phyloP scores from a whole-genome alignment of 92 coral and sea anemone species.

The Blastomussa wellsi region DNA sequence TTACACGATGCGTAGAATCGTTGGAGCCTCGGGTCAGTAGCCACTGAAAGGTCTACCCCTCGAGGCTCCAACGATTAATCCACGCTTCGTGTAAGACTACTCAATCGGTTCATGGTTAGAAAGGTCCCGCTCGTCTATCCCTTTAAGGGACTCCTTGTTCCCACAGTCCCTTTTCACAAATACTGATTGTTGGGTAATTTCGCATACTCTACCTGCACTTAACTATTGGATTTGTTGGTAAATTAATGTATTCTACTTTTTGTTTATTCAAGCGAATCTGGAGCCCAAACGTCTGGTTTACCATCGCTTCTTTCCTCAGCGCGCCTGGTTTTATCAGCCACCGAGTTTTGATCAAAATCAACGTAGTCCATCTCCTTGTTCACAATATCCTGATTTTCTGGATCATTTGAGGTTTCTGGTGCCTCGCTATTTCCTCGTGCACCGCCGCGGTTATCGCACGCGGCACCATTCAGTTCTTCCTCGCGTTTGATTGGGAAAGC shows the following conservation, averaged over 20 bases:
- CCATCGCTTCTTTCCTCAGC: background rate
- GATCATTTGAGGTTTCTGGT: background rate
- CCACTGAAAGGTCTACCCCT: too few relatives aligned
- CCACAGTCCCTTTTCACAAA: too few relatives aligned
- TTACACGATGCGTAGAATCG: too few relatives aligned
- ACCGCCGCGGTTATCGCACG: background rate
- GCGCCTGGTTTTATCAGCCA: conserved; percentile 6
- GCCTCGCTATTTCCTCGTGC: background rate
- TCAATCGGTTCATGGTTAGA: too few relatives aligned
- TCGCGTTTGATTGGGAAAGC: background rate
- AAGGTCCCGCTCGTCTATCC: too few relatives aligned
- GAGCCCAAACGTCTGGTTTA: background rate
- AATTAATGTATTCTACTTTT: background rate
- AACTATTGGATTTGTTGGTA: background rate
- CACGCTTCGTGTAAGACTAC: too few relatives aligned
- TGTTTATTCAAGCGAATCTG: background rate
- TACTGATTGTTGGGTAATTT: too few relatives aligned
- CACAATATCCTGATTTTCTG: background rate
- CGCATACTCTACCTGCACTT: background rate
- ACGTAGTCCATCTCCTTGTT: background rate
- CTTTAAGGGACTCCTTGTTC: too few relatives aligned
- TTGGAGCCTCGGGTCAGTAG: too few relatives aligned
- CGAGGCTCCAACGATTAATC: too few relatives aligned
- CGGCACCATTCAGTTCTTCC: background rate
- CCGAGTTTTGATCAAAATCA: conserved; percentile 16